A percentile compares a stretch with the other conserved stretches of the same genome.
Evolutionary conservation across 2,797 vertebrate species (phyloP).

Genomic region (Acomys russatus): DNA sequence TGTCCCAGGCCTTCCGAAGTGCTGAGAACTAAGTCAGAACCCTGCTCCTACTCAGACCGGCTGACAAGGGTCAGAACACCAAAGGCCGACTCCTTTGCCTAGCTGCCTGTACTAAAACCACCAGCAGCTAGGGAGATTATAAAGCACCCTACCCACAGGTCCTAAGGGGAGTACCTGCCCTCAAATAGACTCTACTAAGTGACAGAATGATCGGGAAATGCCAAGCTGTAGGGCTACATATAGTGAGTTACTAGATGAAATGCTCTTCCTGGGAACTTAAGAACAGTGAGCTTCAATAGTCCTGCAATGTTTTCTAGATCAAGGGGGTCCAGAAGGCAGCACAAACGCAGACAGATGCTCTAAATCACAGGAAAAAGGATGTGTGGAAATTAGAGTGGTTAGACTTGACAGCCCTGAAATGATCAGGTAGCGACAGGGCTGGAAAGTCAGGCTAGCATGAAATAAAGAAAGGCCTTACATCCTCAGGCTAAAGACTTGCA

Average conservation of each 20-base stretch:
- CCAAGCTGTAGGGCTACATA: background rate
- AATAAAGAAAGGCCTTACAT: constrained; percentile 42
- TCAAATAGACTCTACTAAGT: constrained; percentile 17
- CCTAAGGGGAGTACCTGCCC: background rate
- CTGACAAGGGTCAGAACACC: background rate
- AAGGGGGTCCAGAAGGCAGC: constrained; percentile 10
- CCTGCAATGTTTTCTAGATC: background rate
- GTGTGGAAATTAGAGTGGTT: constrained; percentile 17
- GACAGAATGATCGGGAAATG: constrained; percentile 12
- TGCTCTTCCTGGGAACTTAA: constrained; percentile 51
- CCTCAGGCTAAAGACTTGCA: background rate
- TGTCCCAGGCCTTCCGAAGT: background rate
- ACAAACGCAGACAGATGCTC: background rate
- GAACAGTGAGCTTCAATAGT: background rate
- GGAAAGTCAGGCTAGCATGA: constrained; percentile 23
- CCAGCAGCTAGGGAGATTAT: background rate
- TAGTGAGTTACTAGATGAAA: constrained; percentile 56
- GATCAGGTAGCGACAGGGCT: background rate
- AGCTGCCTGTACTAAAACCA: background rate
- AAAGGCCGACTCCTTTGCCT: background rate
- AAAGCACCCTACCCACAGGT: background rate
- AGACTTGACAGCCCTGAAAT: background rate
- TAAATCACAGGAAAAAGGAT: background rate
- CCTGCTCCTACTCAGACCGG: background rate
- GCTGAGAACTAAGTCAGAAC: background rate